phyloP scores from a whole-genome alignment of 2,888 invertebrate genomes.

The Gnatocerus cornutus region DNA sequence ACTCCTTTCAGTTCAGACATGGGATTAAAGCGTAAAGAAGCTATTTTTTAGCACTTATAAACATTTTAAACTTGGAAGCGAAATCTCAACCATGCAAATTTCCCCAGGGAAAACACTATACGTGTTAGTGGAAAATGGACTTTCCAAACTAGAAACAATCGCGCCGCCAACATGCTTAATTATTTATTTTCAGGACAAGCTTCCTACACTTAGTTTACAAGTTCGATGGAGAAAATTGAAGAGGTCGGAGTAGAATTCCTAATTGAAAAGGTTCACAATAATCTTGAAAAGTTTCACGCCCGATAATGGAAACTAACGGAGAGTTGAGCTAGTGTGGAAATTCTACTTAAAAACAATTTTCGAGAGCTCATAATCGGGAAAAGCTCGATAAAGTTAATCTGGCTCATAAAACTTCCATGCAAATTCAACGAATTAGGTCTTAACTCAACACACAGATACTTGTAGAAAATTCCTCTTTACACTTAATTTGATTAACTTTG shows the following conservation, averaged over 20 bases:
- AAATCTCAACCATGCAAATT: slow-evolving; percentile 59
- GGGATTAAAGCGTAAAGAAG: slow-evolving; percentile 22
- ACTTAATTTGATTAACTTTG: slow-evolving; percentile 27
- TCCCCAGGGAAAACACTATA: slow-evolving; percentile 55
- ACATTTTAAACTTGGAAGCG: slow-evolving; percentile 57
- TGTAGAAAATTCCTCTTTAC: slow-evolving; percentile 10
- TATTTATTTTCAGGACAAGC: slow-evolving; percentile 53
- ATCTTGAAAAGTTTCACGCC: slow-evolving; percentile 25
- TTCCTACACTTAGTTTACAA: slow-evolving; percentile 37
- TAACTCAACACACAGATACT: slow-evolving; percentile 15
- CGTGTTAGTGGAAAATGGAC: slow-evolving; percentile 58
- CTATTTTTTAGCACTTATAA: slow-evolving; percentile 56
- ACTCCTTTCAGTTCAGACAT: slow-evolving; percentile 23
- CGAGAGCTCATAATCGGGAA: slow-evolving; percentile 28
- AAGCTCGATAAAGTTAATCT: slow-evolving; percentile 34
- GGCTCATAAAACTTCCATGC: slow-evolving; percentile 20
- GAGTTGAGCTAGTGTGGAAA: slow-evolving; percentile 10
- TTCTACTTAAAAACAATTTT: slow-evolving; percentile 34
- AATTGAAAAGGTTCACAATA: slow-evolving; percentile 35
- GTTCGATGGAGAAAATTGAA: slow-evolving; percentile 36
- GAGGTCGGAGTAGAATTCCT: background rate
- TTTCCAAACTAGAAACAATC: slow-evolving; percentile 59
- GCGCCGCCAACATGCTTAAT: slow-evolving; percentile 54
- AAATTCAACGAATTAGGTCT: slow-evolving; percentile 22
- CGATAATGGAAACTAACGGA: slow-evolving; percentile 20